phyloP scores from a whole-genome alignment of 2,888 invertebrate species.

The Eilema sororculum region DNA sequence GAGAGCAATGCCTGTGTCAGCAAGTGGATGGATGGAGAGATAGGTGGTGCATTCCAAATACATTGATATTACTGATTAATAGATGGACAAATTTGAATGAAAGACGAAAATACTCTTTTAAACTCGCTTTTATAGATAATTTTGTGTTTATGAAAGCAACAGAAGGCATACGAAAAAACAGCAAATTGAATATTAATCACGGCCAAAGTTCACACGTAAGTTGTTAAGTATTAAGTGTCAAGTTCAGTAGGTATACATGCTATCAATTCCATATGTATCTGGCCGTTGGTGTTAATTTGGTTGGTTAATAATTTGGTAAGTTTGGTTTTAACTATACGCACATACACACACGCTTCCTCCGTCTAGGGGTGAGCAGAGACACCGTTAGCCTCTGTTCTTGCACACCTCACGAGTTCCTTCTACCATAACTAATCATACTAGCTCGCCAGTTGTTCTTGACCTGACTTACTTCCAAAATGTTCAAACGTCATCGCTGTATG shows the following conservation, averaged over 20 bases:
- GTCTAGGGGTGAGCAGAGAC: not conserved
- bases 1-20: too few relatives aligned
- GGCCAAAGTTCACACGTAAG: not conserved
- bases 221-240: not conserved
- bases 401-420: not conserved
- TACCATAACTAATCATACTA: not conserved
- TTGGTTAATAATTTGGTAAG: conserved; percentile 3
- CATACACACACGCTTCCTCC: not conserved
- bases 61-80: not conserved
- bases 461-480: not conserved
- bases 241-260: not conserved
- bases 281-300: not conserved
- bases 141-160: not conserved
- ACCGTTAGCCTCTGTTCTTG: not conserved
- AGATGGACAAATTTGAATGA: conserved; percentile 4
- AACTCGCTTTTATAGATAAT: not conserved
- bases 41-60: not conserved
- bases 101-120: not conserved
- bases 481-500: not conserved
- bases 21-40: too few relatives aligned
- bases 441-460: not conserved
- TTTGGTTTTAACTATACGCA: not conserved
- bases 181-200: not conserved
- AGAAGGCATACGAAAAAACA: not conserved
- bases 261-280: not conserved